A percentile compares a stretch with the other conserved stretches of the same genome.
phyloP scores from a whole-genome alignment of 1,140 invertebrate genomes.

The Zaprionus nigranus region DNA sequence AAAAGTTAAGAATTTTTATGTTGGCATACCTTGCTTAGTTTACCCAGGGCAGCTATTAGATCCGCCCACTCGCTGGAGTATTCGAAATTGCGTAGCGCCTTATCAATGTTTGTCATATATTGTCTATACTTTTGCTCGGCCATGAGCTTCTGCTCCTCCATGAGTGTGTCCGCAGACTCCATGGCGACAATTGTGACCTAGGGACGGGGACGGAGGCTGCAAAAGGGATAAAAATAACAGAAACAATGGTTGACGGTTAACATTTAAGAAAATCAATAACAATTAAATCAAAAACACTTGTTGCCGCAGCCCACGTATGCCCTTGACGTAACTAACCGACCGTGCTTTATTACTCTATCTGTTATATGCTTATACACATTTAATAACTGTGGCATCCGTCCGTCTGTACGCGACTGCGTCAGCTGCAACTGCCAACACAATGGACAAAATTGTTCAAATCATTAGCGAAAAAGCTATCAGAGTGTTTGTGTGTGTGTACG shows the following conservation, averaged over 20 bases:
- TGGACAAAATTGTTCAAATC: slow-evolving; percentile 39
- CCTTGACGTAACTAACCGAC: not conserved
- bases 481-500: not conserved
- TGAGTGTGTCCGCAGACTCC: slow-evolving; percentile 80
- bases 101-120: slow-evolving; percentile 93
- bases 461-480: slow-evolving; percentile 26
- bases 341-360: slow-evolving; percentile 5
- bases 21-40: slow-evolving; percentile 94
- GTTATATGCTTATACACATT: slow-evolving; percentile 45
- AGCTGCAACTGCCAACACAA: slow-evolving; percentile 33
- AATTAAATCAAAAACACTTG: slow-evolving; percentile 71
- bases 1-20: not conserved
- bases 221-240: slow-evolving; percentile 22
- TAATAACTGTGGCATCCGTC: slow-evolving; percentile 62
- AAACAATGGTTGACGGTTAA: slow-evolving; percentile 15
- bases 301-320: slow-evolving; percentile 38
- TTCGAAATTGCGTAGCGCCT: slow-evolving; percentile 96
- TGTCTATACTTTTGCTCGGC: slow-evolving; percentile 91
- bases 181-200: slow-evolving; percentile 57
- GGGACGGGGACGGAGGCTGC: not conserved
- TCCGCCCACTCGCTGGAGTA: slow-evolving; percentile 98
- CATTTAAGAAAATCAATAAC: slow-evolving; percentile 63
- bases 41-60: slow-evolving; percentile 95
- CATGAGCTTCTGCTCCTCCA: slow-evolving; percentile 90
- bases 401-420: slow-evolving; percentile 35